phyloP scores from a whole-genome alignment of 2,797 vertebrate genomes.

The Coilia nasus region DNA sequence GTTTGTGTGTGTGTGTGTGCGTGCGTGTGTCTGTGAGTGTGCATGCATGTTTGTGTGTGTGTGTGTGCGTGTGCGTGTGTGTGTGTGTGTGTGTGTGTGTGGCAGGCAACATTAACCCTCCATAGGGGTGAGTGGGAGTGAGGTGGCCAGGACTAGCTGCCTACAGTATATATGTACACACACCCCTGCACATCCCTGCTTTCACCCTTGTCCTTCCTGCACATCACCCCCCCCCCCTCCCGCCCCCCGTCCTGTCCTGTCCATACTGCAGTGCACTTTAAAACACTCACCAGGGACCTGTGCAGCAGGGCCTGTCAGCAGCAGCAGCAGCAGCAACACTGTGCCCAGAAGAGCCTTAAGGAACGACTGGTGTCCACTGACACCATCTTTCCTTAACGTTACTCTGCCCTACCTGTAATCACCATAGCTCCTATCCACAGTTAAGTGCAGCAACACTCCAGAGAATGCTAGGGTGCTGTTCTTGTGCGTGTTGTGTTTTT shows the following conservation, averaged over 20 bases:
- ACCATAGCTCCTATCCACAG: not conserved
- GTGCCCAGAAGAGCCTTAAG: not conserved
- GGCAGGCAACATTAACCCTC: too few relatives aligned
- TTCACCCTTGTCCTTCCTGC: not conserved
- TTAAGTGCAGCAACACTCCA: not conserved
- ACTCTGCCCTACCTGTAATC: not conserved
- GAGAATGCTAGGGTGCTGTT: not conserved
- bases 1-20: too few relatives aligned
- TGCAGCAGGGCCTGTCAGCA: not conserved
- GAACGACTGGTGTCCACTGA: not conserved
- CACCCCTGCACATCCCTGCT: not conserved
- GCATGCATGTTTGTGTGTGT: too few relatives aligned
- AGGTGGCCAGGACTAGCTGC: not conserved
- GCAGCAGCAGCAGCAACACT: not conserved
- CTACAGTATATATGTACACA: not conserved
- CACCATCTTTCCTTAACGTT: not conserved
- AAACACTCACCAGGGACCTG: slow-evolving; percentile 3
- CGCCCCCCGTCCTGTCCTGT: not conserved
- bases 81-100: too few relatives aligned
- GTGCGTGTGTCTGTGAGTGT: too few relatives aligned
- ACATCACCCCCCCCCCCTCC: not conserved
- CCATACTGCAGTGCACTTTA: slow-evolving; percentile 15
- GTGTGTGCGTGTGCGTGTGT: too few relatives aligned
- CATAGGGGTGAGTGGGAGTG: too few relatives aligned
- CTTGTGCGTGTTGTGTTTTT: not conserved